These are phyloP conservation scores for Glomeris marginata DNA, from an alignment of 2,888 invertebrate species.

Conservation along the genomic window DNA sequence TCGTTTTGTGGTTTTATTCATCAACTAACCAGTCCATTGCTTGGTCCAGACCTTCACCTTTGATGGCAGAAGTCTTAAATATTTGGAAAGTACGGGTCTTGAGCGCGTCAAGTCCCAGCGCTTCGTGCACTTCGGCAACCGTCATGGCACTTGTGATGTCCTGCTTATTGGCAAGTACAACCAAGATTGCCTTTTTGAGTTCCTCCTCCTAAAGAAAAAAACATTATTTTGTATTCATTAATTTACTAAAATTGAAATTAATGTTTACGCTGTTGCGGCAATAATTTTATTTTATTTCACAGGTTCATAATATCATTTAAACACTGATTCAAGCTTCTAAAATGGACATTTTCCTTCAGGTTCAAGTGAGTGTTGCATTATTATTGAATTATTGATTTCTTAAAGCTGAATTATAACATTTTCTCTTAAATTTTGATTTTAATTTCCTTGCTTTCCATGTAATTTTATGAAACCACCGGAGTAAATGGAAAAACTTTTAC, in stretches of 20 bases:
- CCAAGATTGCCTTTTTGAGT: constrained; percentile 82
- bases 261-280: too few species aligned
- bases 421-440: too few species aligned
- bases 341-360: too few species aligned
- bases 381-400: background rate
- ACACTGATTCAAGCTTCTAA: too few species aligned
- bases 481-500: background rate
- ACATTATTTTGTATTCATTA: background rate
- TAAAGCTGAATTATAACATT: too few species aligned
- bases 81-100: constrained; percentile 98
- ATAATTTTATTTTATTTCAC: too few species aligned
- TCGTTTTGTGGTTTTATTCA: background rate
- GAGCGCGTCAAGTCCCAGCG: constrained; percentile 81
- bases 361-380: background rate
- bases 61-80: constrained; percentile 96
- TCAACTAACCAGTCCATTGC: constrained; percentile 90
- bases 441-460: too few species aligned
- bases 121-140: constrained; percentile 89
- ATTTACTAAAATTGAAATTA: too few species aligned
- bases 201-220: constrained; percentile 70
- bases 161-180: constrained; percentile 97
- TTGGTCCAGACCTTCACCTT: constrained; percentile 94
- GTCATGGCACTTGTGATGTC: constrained; percentile 97
- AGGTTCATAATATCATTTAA: too few species aligned
- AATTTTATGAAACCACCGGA: too few species aligned